phyloP scores from a whole-genome alignment of 92 coral and sea anemone species.

The Umimayanthus chanpuru region DNA sequence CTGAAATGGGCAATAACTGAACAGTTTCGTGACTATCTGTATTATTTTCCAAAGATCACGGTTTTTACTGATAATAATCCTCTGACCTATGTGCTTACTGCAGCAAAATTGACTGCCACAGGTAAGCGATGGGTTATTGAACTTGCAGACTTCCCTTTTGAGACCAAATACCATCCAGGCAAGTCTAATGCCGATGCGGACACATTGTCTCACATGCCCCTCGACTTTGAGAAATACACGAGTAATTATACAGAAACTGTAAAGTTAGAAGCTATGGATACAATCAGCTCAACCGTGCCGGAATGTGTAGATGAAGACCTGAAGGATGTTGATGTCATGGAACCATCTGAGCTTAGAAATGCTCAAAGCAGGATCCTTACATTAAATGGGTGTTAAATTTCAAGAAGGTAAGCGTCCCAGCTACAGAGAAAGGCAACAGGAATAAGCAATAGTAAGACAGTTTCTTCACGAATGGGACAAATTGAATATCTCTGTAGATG shows the following conservation, averaged over 20 bases:
- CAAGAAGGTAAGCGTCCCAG: constrained; percentile 46
- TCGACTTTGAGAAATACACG: too few relatives aligned
- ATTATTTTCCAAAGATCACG: too few relatives aligned
- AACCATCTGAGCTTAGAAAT: constrained; percentile 26
- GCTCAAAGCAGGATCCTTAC: constrained; percentile 48
- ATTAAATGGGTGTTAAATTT: constrained; percentile 51
- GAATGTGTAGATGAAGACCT: constrained; percentile 18
- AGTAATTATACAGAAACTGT: too few relatives aligned
- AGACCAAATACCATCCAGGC: constrained; percentile 56
- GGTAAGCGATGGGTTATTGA: constrained; percentile 62
- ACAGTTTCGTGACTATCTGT: too few relatives aligned
- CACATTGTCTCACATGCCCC: constrained; percentile 47
- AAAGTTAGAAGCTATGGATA: too few relatives aligned
- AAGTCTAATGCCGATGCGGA: constrained; percentile 44
- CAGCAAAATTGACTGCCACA: constrained; percentile 61
- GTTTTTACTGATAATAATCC: too few relatives aligned
- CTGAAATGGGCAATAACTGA: constrained; percentile 64
- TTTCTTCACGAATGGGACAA: too few relatives aligned
- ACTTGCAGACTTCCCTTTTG: constrained; percentile 55
- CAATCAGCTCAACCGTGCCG: constrained; percentile 36
- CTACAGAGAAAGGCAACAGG: constrained; percentile 43
- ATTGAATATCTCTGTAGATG: too few relatives aligned
- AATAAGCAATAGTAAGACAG: constrained; percentile 38
- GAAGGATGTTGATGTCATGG: constrained; percentile 23
- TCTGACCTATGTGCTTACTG: constrained; percentile 55